Base-by-base conservation (phyloP, 2,113 vertebrate species). In the Piaya cayana region DNA sequence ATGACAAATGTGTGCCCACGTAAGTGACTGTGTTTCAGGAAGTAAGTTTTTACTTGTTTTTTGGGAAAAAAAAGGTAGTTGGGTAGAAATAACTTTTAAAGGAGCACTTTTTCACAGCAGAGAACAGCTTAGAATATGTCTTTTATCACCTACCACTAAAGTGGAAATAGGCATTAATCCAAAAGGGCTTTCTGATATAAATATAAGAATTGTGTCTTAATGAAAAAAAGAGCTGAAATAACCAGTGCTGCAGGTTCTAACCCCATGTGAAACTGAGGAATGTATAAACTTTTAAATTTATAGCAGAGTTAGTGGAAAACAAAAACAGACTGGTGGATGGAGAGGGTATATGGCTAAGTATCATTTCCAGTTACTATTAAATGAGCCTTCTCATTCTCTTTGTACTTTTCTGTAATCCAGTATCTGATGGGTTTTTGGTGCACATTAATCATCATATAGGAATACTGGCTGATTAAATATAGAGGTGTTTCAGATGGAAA, bases 371-470 rank as follows among this genome's bases (percentile, higher is more conserved):
- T 27, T 37, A 10, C 30, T 94, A 8, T 12, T 71, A 78, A 56
- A 26, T 34, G 60, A 58, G 6, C 23, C 5, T 2, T 53, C 30
- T 83, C 5, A 9, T 69, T 84, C 18, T 72, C 22, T 64, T 49
- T 56, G 18, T 60, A 22, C 8, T 82, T 62, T 82, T 79, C 29
- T 49, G 5, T 71, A 62, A 55, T 25, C 4, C 17, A 25, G 4
- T 72, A 23, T 68, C 30, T 4, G 5, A 58, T 64, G 13, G 11
- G 5, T 0, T 20, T 78, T 94, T 81, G 30, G 11, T 68, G 7
- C 30, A 8, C 2, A 0, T 8, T 75, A 32, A 37, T 59, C 1
- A 2, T 62, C 27, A 65, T 50, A 58, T 7, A 79, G 43, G 15
- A 87, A 20, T 49, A 23, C 4, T 65, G 56, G 3, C 8, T 65